Base-by-base conservation (phyloP, 2,113 vertebrate genomes). In the Macquaria australasica region DNA sequence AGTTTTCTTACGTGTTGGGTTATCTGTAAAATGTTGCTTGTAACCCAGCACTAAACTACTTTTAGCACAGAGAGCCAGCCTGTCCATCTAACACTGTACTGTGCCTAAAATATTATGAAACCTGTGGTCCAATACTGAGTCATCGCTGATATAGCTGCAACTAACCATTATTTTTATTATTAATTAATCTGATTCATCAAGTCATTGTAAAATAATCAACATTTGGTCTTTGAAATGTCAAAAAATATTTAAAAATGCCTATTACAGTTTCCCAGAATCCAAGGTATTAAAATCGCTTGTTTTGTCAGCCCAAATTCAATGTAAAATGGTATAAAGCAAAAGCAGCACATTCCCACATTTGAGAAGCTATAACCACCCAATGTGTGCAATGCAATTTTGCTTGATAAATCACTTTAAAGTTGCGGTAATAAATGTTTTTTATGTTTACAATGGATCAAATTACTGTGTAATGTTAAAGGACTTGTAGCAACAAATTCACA, bases 211-310 rank as follows among this genome's bases (percentile, higher is more conserved):
- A 56, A 23, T 43, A 55, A 43, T 12, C 23, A 18, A 39, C 55
- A 82, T 53, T 53, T 64, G n/a, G 14, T 43, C 48, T 71, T 55
- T 63, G 8, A 39, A 56, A 60, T 75, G 51, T 59, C 16, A 31
- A 41, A 28, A 37, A 41, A 53, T 23, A 34, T 4, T 28, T 1
- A 56, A 31, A 63, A n/a, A 55, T 45, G 2, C 12, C 20, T 6
- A n/a, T n/a, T n/a, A n/a, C n/a, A n/a, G 18, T 51, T 39, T 70
- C 21, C 10, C 6, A 16, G 8, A 64, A 25, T 15, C 28, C 28
- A 31, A 31, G 1, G 28, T 31, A 1, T 31, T 31, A 31, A 31
- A 31, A 31, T 31, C 2, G 45, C 45, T 48, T 48, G 45, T 15
- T 48, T 48, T 48, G 45, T 48, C 2, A 12, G 43, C 3, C 12